Evolutionary conservation across 35 echinoderm and acorn worm genomes (phyloP).

Genomic region (Eucidaris tribuloides): DNA sequence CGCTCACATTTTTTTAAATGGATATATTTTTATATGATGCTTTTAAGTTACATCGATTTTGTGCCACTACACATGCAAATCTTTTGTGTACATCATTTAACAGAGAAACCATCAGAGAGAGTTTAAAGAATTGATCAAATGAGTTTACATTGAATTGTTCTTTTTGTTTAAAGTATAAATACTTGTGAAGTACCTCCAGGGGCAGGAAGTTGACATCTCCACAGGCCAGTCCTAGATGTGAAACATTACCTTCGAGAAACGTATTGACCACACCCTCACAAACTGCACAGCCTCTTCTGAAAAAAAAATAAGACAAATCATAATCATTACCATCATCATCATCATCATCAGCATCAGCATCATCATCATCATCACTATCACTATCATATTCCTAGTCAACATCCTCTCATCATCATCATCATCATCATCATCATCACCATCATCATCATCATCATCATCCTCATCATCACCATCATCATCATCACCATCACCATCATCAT

Average conservation of each 20-base stretch:
- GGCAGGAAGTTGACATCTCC: neutral
- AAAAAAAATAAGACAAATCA: neutral
- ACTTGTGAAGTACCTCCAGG: neutral
- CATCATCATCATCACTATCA: too few species aligned
- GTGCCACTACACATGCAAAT: too few species aligned
- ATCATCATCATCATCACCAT: neutral
- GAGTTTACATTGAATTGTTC: too few species aligned
- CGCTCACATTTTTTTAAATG: too few species aligned
- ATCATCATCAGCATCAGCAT: too few species aligned
- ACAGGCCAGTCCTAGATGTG: neutral
- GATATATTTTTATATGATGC: too few species aligned
- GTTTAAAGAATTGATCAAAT: too few species aligned
- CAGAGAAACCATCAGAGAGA: neutral
- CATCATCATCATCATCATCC: neutral
- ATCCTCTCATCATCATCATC: neutral
- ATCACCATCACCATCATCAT: neutral
- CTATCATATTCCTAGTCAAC: too few species aligned
- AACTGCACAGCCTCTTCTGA: neutral
- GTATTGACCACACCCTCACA: neutral
- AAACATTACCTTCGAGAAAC: neutral
- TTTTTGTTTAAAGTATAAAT: neutral
- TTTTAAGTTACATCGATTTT: too few species aligned
- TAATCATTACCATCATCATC: neutral
- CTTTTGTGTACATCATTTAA: neutral
- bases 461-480: neutral